Base-by-base conservation (phyloP, 2,888 invertebrate genomes). In the Heliconius ethilla region DNA sequence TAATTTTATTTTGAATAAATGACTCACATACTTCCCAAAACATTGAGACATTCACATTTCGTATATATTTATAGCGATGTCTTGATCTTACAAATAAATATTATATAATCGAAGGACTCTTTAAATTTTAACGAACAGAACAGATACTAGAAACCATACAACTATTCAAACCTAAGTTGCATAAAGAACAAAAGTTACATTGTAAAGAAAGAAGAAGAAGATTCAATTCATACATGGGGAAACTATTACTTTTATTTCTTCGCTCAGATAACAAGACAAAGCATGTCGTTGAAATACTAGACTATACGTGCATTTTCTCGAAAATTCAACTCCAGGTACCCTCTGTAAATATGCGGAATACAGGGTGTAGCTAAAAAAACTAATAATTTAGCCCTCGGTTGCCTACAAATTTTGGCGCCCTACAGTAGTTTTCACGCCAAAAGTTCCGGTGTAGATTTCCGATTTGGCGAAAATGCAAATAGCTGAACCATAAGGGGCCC, bases 11-110 rank as follows among this genome's bases (percentile, higher is more conserved):
- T 51, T 74, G 55, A 55, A 66, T 15, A 22, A 29, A 65, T 81
- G 81, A 81, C 22, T 81, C 78, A 81, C 40, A 29, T 51, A 25
- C 76, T 81, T 78, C 74, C 63, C 69, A 63, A 78, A 79, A 78
- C 62, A 76, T 67, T 76, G 73, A 73, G 75, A 74, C 75, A 75
- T 75, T 75, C 51, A 69, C 62, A 69, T 37, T 72, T 75, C 51
- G 55, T 67, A 73, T 37, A 63, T 77, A 77, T 65, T 75, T 40
- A 45, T 65, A 70, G 55, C 27, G 27, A 66, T 74, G 40, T 37
- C 18, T 63, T 62, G 59, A 25, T 22, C 55, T 59, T 75, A 33
- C 33, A 33, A 33, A 33, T 33, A 33, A 33, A 7, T 33, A 33
- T 33, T 33, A 33, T 33, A 33, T 33, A 33, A 33, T 33, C 33